These are phyloP conservation scores for Nineta flava DNA, from an alignment of 2,888 invertebrate genomes.

Conservation along the genomic window DNA sequence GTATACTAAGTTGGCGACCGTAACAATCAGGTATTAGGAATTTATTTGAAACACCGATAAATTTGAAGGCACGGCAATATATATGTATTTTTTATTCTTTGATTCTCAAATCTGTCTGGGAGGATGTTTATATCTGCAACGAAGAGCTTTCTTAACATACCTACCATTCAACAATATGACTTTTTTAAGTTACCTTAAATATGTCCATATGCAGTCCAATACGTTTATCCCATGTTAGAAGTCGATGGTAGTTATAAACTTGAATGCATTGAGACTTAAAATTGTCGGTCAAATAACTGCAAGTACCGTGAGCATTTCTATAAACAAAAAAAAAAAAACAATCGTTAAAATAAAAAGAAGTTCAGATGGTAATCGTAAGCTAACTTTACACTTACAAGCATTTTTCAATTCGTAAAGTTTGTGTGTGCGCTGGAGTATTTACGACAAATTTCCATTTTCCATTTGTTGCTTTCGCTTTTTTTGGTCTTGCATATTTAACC, in stretches of 20 bases:
- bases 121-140: too few species aligned
- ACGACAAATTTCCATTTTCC: conserved; percentile 78
- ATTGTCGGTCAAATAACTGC: conserved; percentile 63
- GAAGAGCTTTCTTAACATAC: too few species aligned
- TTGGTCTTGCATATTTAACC: conserved; percentile 64
- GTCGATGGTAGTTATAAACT: conserved; percentile 67
- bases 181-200: conserved; percentile 63
- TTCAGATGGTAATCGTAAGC: neutral
- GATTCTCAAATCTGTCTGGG: too few species aligned
- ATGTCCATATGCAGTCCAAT: conserved; percentile 71
- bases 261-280: conserved; percentile 69
- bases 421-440: conserved; percentile 70
- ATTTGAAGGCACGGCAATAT: too few species aligned
- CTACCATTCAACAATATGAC: too few species aligned
- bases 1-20: too few species aligned
- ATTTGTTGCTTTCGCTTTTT: conserved; percentile 61
- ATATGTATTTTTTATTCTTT: too few species aligned
- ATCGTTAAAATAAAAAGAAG: neutral
- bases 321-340: conserved; percentile 14
- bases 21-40: too few species aligned
- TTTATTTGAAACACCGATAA: too few species aligned
- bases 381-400: conserved; percentile 44
- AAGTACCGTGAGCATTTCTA: conserved; percentile 57
- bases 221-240: conserved; percentile 67
- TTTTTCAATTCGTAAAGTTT: conserved; percentile 65